Evolutionary conservation across 2,797 vertebrate genomes (phyloP).

Genomic region (Luscinia luscinia): DNA sequence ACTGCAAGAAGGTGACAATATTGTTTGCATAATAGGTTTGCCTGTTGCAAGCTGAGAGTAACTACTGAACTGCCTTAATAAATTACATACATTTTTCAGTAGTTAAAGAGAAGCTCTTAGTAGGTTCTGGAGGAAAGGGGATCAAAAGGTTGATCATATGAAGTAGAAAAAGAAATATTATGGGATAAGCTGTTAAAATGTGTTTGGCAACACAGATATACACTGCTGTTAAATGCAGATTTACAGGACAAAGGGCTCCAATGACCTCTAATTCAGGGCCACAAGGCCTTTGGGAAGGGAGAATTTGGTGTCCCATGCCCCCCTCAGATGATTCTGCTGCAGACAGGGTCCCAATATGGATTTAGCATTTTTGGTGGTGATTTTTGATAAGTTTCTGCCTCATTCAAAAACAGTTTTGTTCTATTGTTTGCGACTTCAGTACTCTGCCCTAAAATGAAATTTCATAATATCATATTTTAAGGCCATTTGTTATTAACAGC

Average conservation of each 20-base stretch:
- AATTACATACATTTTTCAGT: background rate
- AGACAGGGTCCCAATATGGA: background rate
- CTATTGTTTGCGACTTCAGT: background rate
- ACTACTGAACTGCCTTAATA: background rate
- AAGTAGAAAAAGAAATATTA: background rate
- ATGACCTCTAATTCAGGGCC: background rate
- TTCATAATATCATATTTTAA: background rate
- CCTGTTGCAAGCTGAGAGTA: background rate
- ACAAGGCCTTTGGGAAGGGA: background rate
- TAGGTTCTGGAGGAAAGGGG: background rate
- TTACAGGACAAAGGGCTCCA: background rate
- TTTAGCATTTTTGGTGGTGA: background rate
- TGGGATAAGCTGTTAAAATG: background rate
- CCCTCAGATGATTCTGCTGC: background rate
- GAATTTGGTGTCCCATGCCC: background rate
- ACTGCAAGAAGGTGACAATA: constrained; percentile 12
- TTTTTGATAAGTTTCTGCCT: background rate
- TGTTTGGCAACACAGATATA: background rate
- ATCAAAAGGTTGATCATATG: background rate
- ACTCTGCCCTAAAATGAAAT: background rate
- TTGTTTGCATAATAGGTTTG: constrained; percentile 23
- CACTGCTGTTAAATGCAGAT: background rate
- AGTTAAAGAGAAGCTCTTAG: background rate
- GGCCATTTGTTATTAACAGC: background rate
- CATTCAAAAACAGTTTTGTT: background rate